phyloP scores from a whole-genome alignment of 2,888 invertebrate species.

The Itoplectis maculator region DNA sequence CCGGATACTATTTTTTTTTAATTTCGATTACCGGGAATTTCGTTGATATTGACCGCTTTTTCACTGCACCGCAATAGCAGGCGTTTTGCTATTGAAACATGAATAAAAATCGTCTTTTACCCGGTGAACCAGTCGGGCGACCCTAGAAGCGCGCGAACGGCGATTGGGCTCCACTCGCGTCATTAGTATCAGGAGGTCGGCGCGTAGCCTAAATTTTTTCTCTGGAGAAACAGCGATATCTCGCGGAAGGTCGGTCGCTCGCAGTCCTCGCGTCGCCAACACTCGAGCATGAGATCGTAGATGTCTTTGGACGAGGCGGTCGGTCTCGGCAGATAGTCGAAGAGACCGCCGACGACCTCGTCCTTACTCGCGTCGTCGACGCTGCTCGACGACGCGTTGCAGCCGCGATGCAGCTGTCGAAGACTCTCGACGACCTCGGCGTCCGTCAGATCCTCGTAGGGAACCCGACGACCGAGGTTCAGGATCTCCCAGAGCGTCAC shows the following conservation, averaged over 20 bases:
- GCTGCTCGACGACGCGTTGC: slow-evolving; percentile 78
- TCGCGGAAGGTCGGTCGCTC: slow-evolving; percentile 93
- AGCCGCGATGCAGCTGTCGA: slow-evolving; percentile 89
- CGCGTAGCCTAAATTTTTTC: slow-evolving; percentile 89
- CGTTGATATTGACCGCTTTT: not conserved
- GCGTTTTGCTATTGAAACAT: not conserved
- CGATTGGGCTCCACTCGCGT: slow-evolving; percentile 39
- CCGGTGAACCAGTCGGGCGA: no score
- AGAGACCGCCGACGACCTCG: slow-evolving; percentile 79
- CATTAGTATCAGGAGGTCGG: slow-evolving; percentile 85
- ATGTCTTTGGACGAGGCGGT: slow-evolving; percentile 91
- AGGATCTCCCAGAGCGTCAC: slow-evolving; percentile 95
- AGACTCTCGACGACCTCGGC: slow-evolving; percentile 93
- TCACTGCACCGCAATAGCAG: not conserved
- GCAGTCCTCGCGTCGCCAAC: slow-evolving; percentile 92
- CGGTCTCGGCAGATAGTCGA: slow-evolving; percentile 88
- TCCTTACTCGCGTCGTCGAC: slow-evolving; percentile 72
- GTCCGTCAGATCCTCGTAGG: slow-evolving; percentile 91
- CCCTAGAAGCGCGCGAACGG: slow-evolving; percentile 42
- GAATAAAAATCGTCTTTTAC: no score
- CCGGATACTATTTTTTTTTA: not conserved
- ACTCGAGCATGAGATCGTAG: slow-evolving; percentile 93
- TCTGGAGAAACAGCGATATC: slow-evolving; percentile 92
- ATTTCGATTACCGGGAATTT: not conserved
- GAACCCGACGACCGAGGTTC: slow-evolving; percentile 91